Evolutionary conservation across 2,888 invertebrate genomes (phyloP).

Genomic region (Eupithecia centaureata): DNA sequence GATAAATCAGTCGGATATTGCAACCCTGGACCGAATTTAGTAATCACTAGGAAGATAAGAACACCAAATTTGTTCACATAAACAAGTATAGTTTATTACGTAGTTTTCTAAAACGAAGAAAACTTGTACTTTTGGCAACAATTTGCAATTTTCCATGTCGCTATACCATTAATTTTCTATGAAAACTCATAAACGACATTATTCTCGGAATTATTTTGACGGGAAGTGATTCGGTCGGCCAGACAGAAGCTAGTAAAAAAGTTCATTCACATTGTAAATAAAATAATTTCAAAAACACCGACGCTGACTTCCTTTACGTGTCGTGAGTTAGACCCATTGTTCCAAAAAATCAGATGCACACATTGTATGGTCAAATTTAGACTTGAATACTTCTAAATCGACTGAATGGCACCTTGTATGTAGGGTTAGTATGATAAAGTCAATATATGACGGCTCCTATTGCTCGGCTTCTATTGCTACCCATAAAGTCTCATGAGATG

Average conservation of each 20-base stretch:
- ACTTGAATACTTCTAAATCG: background rate
- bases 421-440: constrained; percentile 4
- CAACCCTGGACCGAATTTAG: background rate
- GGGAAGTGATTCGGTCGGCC: background rate
- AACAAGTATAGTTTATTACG: background rate
- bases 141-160: background rate
- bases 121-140: background rate
- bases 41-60: background rate
- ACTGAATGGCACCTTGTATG: constrained; percentile 3
- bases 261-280: constrained; percentile 34
- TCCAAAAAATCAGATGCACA: constrained; percentile 24
- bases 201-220: background rate
- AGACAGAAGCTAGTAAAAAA: constrained; percentile 24
- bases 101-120: background rate
- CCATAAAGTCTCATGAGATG: background rate
- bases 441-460: background rate
- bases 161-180: background rate
- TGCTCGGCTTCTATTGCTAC: too few relatives aligned
- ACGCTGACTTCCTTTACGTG: constrained; percentile 54
- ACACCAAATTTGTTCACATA: background rate
- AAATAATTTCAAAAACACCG: constrained; percentile 34
- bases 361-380: constrained; percentile 22
- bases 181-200: background rate
- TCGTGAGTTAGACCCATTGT: constrained; percentile 45
- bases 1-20: background rate